These are phyloP conservation scores for Calypte anna DNA, from an alignment of 2,113 vertebrate genomes.

Conservation along the genomic window DNA sequence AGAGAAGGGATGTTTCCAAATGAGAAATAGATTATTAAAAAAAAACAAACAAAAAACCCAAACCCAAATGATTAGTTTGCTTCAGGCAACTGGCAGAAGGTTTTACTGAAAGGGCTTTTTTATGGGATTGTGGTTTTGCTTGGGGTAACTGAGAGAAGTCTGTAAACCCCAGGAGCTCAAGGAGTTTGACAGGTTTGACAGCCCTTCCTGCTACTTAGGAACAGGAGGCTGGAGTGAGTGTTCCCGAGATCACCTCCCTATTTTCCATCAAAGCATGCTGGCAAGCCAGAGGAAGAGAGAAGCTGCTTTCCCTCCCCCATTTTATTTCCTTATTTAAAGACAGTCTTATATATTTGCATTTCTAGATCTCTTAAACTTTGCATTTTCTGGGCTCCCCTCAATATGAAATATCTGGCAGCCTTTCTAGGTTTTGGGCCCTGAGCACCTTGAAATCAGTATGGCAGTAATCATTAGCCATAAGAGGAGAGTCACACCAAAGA, in stretches of 20 bases:
- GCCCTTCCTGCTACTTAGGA: slow-evolving; percentile 12
- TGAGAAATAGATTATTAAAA: not conserved
- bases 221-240: not conserved
- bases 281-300: not conserved
- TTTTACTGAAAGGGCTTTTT: slow-evolving; percentile 65
- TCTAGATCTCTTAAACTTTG: not conserved
- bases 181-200: slow-evolving; percentile 52
- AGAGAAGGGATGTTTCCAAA: not conserved
- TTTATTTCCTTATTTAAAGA: not conserved
- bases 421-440: not conserved
- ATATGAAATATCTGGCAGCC: not conserved
- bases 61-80: slow-evolving; percentile 40
- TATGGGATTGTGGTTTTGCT: slow-evolving; percentile 71
- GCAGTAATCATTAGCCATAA: not conserved
- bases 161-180: slow-evolving; percentile 60
- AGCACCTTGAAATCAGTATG: not conserved
- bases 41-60: not conserved
- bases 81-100: slow-evolving; percentile 58
- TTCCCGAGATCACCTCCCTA: not conserved
- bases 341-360: not conserved
- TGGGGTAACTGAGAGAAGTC: slow-evolving; percentile 61
- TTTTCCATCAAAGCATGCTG: not conserved
- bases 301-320: not conserved
- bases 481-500: not conserved
- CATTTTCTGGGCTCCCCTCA: not conserved